These are phyloP conservation scores for Daubentonia madagascariensis DNA, from an alignment of 2,113 vertebrate species.

Conservation along the genomic window DNA sequence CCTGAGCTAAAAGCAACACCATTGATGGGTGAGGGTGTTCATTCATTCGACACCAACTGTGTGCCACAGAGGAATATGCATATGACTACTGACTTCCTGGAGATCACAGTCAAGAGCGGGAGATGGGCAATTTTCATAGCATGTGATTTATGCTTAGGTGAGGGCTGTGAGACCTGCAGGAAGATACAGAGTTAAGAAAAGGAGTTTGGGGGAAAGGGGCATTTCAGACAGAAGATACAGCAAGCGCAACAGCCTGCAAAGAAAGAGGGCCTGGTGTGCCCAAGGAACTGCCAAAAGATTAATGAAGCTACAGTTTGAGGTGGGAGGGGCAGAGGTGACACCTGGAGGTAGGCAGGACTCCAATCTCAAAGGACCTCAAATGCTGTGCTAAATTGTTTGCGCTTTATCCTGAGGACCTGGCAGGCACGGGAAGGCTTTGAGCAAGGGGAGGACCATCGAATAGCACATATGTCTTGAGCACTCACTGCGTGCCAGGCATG, in stretches of 20 bases:
- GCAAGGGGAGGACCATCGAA: not conserved
- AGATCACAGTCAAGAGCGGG: not conserved
- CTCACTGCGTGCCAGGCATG: not conserved
- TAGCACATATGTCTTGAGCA: fast-evolving
- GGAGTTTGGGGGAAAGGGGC: too few relatives aligned
- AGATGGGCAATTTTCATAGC: not conserved
- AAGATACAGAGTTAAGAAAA: not conserved
- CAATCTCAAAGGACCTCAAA: not conserved
- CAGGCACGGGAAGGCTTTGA: fast-evolving
- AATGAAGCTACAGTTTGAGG: not conserved
- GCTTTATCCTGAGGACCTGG: not conserved
- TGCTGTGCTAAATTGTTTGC: not conserved
- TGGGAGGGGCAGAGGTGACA: not conserved
- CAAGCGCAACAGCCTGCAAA: not conserved
- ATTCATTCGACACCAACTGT: not conserved
- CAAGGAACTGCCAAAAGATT: not conserved
- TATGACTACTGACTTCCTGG: not conserved
- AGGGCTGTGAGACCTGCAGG: not conserved
- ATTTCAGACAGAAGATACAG: not conserved
- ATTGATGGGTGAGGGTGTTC: not conserved
- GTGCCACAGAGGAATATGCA: not conserved
- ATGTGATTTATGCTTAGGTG: not conserved
- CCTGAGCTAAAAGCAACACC: not conserved
- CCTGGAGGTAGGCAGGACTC: not conserved
- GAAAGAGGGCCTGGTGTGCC: not conserved